Base-by-base conservation (phyloP, 1,140 invertebrate species). In the Rhysida immarginata region DNA sequence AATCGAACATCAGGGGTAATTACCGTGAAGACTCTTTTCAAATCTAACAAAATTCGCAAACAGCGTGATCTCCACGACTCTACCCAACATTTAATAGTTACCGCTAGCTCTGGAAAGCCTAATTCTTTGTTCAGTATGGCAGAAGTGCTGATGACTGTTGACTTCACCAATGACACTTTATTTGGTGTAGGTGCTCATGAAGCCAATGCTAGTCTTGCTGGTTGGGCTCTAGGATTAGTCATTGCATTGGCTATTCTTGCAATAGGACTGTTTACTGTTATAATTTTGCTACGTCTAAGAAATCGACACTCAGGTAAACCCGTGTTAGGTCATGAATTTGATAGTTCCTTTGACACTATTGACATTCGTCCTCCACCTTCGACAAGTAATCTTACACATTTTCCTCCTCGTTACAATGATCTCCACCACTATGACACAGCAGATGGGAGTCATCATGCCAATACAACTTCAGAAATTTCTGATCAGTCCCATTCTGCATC, bases 1-100 rank as follows among this genome's bases (percentile, higher is more conserved):
- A 95, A 96, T 67, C 75, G 85, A 59, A 92, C 87, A 0, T 91
- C 84, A 2, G 93, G 94, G 1, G 81, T 84, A 0, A 78, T 96
- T 24, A 79, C 86, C 27, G 75, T 95, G 83, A 63, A 82, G 84
- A 63, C 84, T 86, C 66, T 71, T 93, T 48, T 49, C n/a, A 11
- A 65, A 68, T 43, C 8, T 60, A 68, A 63, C n/a, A 55, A 62
- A 27, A 50, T 59, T 3, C 55, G 53, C 59, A 2, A 77, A 79
- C 56, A 75, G 75, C 58, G 71, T 72, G 21, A 71, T 74, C 44
- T 72, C 71, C 58, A 67, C 75, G 8, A 75, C 81, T 60, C 76
- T 77, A 57, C 35, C 63, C 66, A 57, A 53, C 61, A 23, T 59
- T 71, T 94, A 53, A 79, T 88, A 0, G 78, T 96, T 1, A 82